Evolutionary conservation across 2,797 vertebrate species (phyloP).

Genomic region (Mastacembelus armatus): DNA sequence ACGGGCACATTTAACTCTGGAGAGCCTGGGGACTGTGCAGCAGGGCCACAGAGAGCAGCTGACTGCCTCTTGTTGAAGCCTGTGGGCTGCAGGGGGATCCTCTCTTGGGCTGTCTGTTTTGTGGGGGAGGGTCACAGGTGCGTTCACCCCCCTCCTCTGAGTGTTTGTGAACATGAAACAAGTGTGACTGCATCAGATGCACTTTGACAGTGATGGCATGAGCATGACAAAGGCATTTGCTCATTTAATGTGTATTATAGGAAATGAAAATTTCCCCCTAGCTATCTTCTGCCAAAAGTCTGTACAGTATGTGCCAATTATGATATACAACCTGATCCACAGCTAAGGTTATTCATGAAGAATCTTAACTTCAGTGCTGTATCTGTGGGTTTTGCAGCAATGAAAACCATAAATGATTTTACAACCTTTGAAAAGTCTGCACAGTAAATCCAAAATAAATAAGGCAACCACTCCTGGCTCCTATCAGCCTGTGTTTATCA

Average conservation of each 20-base stretch:
- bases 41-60: constrained; percentile 78
- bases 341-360: constrained; percentile 17
- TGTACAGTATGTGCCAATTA: background rate
- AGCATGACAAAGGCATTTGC: constrained; percentile 44
- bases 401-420: constrained; percentile 38
- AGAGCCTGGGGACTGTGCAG: constrained; percentile 82
- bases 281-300: background rate
- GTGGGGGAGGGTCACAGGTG: constrained; percentile 76
- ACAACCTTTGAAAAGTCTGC: constrained; percentile 39
- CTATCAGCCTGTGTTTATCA: constrained; percentile 50
- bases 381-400: background rate
- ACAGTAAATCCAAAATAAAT: constrained; percentile 15
- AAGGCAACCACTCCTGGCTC: constrained; percentile 7
- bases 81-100: constrained; percentile 71
- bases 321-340: constrained; percentile 1
- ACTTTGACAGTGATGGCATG: constrained; percentile 64
- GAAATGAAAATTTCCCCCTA: background rate
- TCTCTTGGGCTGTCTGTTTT: constrained; percentile 65
- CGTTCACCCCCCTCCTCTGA: constrained; percentile 29
- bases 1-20: constrained; percentile 99
- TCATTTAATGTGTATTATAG: constrained; percentile 9
- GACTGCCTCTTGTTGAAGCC: constrained; percentile 73
- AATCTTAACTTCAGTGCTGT: background rate
- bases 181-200: constrained; percentile 38
- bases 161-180: constrained; percentile 68